Conservation (phyloP, 2,888 invertebrate species). For the Rhagium mordax region DNA sequence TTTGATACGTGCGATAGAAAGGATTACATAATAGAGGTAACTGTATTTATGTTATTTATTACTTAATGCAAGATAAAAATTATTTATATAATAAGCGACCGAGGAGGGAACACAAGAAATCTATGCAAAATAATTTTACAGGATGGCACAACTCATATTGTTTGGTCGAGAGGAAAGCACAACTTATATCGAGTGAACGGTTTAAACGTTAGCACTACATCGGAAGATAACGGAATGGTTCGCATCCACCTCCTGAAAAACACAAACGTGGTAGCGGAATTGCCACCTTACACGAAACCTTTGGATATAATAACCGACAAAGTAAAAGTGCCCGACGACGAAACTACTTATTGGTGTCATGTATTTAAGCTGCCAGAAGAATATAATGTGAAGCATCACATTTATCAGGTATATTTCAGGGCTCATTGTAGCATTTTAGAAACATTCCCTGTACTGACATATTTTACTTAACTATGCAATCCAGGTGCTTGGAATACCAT, state of each 20-base stretch:
- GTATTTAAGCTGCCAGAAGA: slow-evolving; percentile 84
- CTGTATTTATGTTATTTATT: slow-evolving; percentile 8
- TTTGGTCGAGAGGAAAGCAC: slow-evolving; percentile 88
- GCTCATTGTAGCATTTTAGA: not conserved
- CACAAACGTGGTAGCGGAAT: slow-evolving; percentile 62
- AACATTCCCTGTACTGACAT: no score
- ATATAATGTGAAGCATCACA: slow-evolving; percentile 81
- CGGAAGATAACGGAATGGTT: slow-evolving; percentile 80
- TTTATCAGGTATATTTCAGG: slow-evolving; percentile 77
- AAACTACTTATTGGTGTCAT: slow-evolving; percentile 99
- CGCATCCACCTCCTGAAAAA: slow-evolving; percentile 82
- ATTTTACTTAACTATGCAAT: no score
- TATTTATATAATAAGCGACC: no score
- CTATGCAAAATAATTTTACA: no score
- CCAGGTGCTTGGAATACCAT: no score
- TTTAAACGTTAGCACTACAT: slow-evolving; percentile 74
- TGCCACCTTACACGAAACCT: slow-evolving; percentile 72
- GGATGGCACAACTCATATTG: slow-evolving; percentile 91
- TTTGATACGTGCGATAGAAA: slow-evolving; percentile 89
- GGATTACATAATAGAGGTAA: slow-evolving; percentile 84
- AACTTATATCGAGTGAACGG: slow-evolving; percentile 80
- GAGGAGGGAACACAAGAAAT: no score
- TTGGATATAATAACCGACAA: slow-evolving; percentile 77
- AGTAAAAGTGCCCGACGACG: slow-evolving; percentile 83
- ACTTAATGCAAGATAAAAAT: no score